Conservation (phyloP, 2,797 vertebrate genomes). For the Rachycentron canadum region DNA sequence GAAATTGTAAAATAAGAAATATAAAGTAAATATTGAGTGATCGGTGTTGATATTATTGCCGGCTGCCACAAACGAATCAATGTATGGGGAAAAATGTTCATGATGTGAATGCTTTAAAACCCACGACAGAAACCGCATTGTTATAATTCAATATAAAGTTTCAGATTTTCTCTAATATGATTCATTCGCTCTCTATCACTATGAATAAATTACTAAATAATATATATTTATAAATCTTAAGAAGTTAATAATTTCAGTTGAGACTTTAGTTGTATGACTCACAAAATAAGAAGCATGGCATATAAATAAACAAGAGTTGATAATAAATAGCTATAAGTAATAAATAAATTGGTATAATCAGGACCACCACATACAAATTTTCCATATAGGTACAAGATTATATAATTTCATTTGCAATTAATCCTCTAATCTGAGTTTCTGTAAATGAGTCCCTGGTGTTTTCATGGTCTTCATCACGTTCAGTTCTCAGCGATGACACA, state of each 20-base stretch:
- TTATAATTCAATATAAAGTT: too few species aligned
- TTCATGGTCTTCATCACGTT: slow-evolving; percentile 32
- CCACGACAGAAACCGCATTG: too few species aligned
- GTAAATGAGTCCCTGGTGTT: slow-evolving; percentile 40
- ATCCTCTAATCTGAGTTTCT: slow-evolving; percentile 31
- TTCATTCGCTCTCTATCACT: too few species aligned
- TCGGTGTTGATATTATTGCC: too few species aligned
- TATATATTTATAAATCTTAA: too few species aligned
- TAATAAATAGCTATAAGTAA: neutral
- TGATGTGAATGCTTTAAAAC: too few species aligned
- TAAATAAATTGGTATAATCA: neutral
- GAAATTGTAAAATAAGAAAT: too few species aligned
- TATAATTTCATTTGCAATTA: slow-evolving; percentile 28
- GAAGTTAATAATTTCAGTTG: neutral
- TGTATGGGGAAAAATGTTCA: too few species aligned
- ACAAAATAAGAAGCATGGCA: neutral
- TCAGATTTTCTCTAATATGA: too few species aligned
- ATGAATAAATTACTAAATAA: too few species aligned
- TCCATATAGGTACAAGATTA: neutral
- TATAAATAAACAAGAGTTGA: neutral
- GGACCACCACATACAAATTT: slow-evolving; percentile 14
- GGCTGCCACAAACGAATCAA: too few species aligned
- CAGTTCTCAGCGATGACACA: slow-evolving; percentile 33
- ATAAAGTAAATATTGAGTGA: too few species aligned
- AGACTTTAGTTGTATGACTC: neutral